Evolutionary conservation across 2,113 vertebrate genomes (phyloP), one percentile per base, ranked within the genome.

Genomic region (Myocastor coypus): DNA sequence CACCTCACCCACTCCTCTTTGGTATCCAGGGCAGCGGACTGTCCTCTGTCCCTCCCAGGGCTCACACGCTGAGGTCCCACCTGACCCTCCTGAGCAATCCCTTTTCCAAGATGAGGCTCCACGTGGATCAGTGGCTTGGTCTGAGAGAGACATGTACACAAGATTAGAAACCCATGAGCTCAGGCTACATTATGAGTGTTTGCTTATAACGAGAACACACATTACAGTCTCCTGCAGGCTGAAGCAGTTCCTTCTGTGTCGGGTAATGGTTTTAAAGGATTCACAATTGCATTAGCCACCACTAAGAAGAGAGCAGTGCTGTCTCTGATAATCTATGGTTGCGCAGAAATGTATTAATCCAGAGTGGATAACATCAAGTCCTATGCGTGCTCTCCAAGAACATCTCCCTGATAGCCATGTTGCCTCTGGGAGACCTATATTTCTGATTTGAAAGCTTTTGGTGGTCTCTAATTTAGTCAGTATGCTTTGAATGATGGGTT

Each of bases 121-220:
- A 80, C 10, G 0, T 87, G 69, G 59, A 66, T n/a, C 57, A 26
- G 63, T 34, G n/a, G 52, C 90, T 86, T 84, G 30, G 20, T n/a
- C 81, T 42, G 22, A 87, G 69, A 89, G 78, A 86, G 59, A 46
- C 86, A 91, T 26, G 30, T 40, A 68, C 14, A 32, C 46, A 73
- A 71, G 24, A 57, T 78, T 90, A 88, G 89, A 92, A 88, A 77
- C 32, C 26, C 55, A 52, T 80, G 73, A 89, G 30, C 46, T 40
- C 82, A 4, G 14, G 32, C 50, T 30, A 1, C 19, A 6, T 26
- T 75, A 24, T 59, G 14, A 80, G 14, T 81, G 52, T 91, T 73
- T 63, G 86, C 92, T 66, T 91, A 50, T 89, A 30, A 9, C 57
- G 24, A 63, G 77, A 73, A 77, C 78, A 69, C 78, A 59, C 1